A percentile compares a stretch with the other conserved stretches of the same genome.
Evolutionary conservation across 35 echinoderm and acorn worm genomes (phyloP).

Genomic region (Heliocidaris erythrogramma): DNA sequence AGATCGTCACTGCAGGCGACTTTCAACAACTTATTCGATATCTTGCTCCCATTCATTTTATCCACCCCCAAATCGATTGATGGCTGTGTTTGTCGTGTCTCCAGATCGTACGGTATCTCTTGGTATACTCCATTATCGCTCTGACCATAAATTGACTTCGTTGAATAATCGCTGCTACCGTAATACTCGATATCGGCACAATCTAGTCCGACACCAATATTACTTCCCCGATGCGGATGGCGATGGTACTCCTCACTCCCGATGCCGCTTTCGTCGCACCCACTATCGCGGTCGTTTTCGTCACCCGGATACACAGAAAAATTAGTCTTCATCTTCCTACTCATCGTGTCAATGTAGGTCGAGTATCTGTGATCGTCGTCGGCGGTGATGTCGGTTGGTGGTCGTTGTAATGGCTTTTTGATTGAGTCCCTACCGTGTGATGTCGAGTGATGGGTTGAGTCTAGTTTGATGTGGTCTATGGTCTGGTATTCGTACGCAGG

Average conservation of each 20-base stretch:
- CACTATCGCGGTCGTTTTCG: background rate
- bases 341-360: background rate
- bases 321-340: background rate
- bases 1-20: background rate
- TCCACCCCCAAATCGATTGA: background rate
- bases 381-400: background rate
- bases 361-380: slow-evolving; percentile 5
- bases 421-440: background rate
- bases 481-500: slow-evolving; percentile 12
- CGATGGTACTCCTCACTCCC: background rate
- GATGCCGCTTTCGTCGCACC: background rate
- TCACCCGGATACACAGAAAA: background rate
- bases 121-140: background rate
- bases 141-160: background rate
- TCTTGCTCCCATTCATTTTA: background rate
- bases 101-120: slow-evolving; percentile 16
- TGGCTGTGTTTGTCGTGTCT: background rate
- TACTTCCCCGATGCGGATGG: background rate
- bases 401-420: background rate
- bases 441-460: background rate
- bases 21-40: background rate
- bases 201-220: background rate
- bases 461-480: background rate
- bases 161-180: background rate
- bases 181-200: background rate